Conservation (phyloP, 2,113 vertebrate species). For the Petromus typicus region DNA sequence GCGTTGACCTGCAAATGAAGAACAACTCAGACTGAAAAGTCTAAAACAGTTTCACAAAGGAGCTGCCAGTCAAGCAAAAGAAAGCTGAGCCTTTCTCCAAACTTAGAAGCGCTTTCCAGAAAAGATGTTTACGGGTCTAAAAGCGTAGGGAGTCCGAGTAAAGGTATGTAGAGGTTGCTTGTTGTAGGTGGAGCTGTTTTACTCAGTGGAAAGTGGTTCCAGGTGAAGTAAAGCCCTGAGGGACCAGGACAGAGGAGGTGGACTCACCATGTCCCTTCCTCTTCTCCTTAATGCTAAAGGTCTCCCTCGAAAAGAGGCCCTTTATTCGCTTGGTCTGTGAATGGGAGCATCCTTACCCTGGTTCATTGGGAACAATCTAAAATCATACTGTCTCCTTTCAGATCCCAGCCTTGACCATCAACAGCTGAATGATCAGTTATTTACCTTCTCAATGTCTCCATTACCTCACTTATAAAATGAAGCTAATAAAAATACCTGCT, state of each 20-base stretch:
- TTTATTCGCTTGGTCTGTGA: neutral
- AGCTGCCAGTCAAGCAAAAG: neutral
- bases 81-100: neutral
- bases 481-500: neutral
- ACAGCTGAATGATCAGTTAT: neutral
- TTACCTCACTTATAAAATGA: constrained; percentile 14
- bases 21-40: neutral
- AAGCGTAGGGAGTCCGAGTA: neutral
- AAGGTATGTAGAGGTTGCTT: neutral
- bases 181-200: neutral
- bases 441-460: neutral
- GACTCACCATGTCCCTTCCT: neutral
- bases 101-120: neutral
- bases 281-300: neutral
- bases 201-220: neutral
- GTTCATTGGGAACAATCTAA: neutral
- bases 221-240: too few species aligned
- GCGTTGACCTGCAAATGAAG: neutral
- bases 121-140: neutral
- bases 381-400: neutral
- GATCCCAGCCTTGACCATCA: neutral
- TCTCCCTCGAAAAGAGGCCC: neutral
- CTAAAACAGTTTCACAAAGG: neutral
- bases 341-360: neutral
- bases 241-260: neutral